Conservation (phyloP, 2,888 invertebrate species). For the Sericinus montela region DNA sequence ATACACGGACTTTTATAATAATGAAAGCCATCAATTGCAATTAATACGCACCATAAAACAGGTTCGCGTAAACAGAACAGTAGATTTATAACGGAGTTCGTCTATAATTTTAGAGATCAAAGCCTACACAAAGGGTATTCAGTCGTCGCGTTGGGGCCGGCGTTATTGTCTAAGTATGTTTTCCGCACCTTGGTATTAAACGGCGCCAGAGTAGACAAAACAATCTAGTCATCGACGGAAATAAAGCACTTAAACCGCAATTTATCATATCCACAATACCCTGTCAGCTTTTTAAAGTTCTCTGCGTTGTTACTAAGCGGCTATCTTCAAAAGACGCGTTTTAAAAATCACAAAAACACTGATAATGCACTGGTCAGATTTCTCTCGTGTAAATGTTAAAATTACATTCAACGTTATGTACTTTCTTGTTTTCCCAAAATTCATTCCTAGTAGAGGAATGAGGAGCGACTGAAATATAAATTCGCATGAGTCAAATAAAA, state of each 20-base stretch:
- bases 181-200: slow-evolving; percentile 45
- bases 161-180: slow-evolving; percentile 26
- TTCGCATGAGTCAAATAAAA: too few relatives aligned
- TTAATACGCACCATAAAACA: slow-evolving; percentile 20
- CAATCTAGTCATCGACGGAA: slow-evolving; percentile 42
- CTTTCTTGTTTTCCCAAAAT: too few relatives aligned
- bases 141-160: slow-evolving; percentile 25
- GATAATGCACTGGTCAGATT: not conserved
- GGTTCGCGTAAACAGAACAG: slow-evolving; percentile 18
- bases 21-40: slow-evolving; percentile 20
- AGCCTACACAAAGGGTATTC: slow-evolving; percentile 24
- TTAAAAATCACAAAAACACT: not conserved
- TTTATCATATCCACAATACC: slow-evolving; percentile 41
- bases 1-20: slow-evolving; percentile 16
- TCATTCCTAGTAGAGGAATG: too few relatives aligned
- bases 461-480: too few relatives aligned
- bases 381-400: too few relatives aligned
- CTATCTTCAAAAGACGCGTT: slow-evolving; percentile 20
- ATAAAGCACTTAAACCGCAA: slow-evolving; percentile 64
- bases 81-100: slow-evolving; percentile 16
- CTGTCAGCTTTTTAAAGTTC: slow-evolving; percentile 15
- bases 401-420: too few relatives aligned
- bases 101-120: slow-evolving; percentile 26
- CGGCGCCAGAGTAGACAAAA: slow-evolving; percentile 61
- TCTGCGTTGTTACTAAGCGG: slow-evolving; percentile 8